Evolutionary conservation across 1,140 invertebrate genomes (phyloP), one percentile per base, ranked within the genome.

Genomic region (Psix sp.): DNA sequence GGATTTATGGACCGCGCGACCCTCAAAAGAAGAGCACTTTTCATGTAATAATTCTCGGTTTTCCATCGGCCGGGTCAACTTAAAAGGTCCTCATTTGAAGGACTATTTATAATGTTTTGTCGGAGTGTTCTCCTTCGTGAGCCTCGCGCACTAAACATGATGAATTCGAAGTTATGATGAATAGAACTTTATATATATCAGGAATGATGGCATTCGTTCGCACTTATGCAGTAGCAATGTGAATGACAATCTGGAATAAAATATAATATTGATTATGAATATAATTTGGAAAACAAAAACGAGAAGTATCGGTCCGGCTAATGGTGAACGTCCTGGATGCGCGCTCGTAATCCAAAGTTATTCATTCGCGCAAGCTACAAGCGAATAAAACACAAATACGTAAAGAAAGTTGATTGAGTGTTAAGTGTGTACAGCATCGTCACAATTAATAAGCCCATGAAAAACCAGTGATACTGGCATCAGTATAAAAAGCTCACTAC

Each of bases 241-340:
- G 77, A 83, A 76, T 82, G 77, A 80, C 74, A 84, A 85, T 86
- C 84, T 86, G 84, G 82, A 86, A 87, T 87, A 83, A 86, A 85
- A 86, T 86, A 86, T 84, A 83, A 67, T 68, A 81, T 82, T 78
- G 81, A 84, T 87, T 86, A 84, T 82, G 85, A 82, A 71, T 79
- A 78, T 84, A 81, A 83, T 62, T 72, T 65, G 21, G 48, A 46
- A 56, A 54, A 10, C 5, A 35, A 14, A 62, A 51, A 31, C 11
- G 63, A 78, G 46, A 39, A 40, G 49, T 68, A 51, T 74, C 35
- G 46, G 46, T 63, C 24, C 54, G 62, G 46, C 42, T 15, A 65
- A 43, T 67, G 54, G 49, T 60, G n/a, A n/a, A 49, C 43, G 65
- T 74, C 70, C 77, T 75, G 60, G 65, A 35, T 43, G 33, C 46